These are phyloP conservation scores for Sminthurinus signatus DNA, from an alignment of 1,140 invertebrate genomes.

Conservation along the genomic window DNA sequence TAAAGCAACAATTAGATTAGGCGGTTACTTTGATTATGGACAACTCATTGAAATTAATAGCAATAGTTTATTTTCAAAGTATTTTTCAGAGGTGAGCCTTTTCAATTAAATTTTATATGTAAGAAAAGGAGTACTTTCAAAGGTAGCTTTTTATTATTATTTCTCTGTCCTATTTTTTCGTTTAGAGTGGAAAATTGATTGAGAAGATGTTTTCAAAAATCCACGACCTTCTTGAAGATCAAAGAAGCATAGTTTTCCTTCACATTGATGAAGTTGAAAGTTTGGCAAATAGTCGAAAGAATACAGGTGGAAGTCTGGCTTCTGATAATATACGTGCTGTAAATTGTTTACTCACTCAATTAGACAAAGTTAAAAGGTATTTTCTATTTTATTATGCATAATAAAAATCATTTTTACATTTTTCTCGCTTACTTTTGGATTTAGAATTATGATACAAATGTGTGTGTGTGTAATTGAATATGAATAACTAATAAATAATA, in stretches of 20 bases:
- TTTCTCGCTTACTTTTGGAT: too few species aligned
- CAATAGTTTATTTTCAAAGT: slow-evolving; percentile 96
- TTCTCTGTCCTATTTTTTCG: slow-evolving; percentile 8
- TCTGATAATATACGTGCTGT: slow-evolving; percentile 92
- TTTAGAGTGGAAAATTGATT: slow-evolving; percentile 91
- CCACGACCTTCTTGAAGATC: slow-evolving; percentile 69
- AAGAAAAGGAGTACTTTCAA: background rate
- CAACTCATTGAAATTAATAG: slow-evolving; percentile 94
- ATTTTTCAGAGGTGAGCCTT: slow-evolving; percentile 84
- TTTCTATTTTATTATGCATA: slow-evolving; percentile 13
- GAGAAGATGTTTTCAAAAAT: slow-evolving; percentile 86
- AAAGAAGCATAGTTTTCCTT: slow-evolving; percentile 72
- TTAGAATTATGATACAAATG: too few species aligned
- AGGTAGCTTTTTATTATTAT: background rate
- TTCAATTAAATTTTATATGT: too few species aligned
- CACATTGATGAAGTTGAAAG: slow-evolving; percentile 97
- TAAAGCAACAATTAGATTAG: slow-evolving; percentile 76
- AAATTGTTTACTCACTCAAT: slow-evolving; percentile 89
- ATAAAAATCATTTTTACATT: too few species aligned
- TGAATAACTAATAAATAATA: background rate
- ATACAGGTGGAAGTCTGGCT: slow-evolving; percentile 69
- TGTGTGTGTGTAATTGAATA: background rate
- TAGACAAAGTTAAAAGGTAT: slow-evolving; percentile 78
- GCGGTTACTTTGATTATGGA: slow-evolving; percentile 60
- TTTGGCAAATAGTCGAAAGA: slow-evolving; percentile 65